phyloP scores from a whole-genome alignment of 2,888 invertebrate genomes.

The Ormia ochracea region DNA sequence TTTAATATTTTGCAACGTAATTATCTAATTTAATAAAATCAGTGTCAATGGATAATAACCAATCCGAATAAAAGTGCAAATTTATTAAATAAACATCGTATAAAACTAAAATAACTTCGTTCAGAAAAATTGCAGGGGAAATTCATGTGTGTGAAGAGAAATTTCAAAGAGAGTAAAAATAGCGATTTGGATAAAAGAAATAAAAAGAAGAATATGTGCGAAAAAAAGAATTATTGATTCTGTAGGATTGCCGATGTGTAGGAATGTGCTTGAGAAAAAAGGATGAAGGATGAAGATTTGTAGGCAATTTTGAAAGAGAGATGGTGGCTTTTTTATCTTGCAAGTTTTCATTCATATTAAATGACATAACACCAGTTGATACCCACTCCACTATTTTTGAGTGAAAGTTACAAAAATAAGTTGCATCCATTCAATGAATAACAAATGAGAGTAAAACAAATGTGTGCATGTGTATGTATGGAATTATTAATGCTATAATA shows the following conservation, averaged over 20 bases:
- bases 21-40: not conserved
- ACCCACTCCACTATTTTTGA: not conserved
- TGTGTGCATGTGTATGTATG: not conserved
- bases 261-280: not conserved
- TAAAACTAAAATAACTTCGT: slow-evolving; percentile 36
- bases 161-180: slow-evolving; percentile 8
- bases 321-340: not conserved
- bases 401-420: slow-evolving; percentile 2
- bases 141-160: slow-evolving; percentile 8
- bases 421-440: not conserved
- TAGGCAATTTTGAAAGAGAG: not conserved
- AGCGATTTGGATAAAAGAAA: slow-evolving; percentile 14
- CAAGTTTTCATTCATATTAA: not conserved
- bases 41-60: not conserved
- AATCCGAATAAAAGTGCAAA: slow-evolving; percentile 52
- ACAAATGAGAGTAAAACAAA: not conserved
- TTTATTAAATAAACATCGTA: slow-evolving; percentile 38
- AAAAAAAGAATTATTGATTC: slow-evolving; percentile 44
- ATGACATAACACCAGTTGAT: slow-evolving; percentile 1
- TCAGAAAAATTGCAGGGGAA: slow-evolving; percentile 44
- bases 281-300: not conserved
- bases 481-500: not conserved
- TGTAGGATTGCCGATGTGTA: slow-evolving; percentile 24
- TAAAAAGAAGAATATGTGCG: slow-evolving; percentile 18
- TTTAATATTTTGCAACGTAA: slow-evolving; percentile 43